Evolutionary conservation across 1,140 invertebrate species (phyloP).

Genomic region (Drosophila baimaii): DNA sequence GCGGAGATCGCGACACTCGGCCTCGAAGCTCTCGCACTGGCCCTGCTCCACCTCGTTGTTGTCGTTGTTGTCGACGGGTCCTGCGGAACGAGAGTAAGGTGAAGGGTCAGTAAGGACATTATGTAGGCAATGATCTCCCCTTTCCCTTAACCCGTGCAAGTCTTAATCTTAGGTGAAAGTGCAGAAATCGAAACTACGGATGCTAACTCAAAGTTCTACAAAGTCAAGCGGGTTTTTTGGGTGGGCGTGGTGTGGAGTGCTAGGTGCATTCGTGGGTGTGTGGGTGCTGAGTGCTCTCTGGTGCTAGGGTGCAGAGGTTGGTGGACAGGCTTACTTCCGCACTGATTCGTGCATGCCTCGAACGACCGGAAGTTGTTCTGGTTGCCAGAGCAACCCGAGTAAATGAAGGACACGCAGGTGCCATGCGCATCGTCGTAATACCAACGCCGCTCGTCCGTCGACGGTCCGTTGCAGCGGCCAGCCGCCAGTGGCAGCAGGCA

Average conservation of each 20-base stretch:
- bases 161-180: conserved; percentile 66
- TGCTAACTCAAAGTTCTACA: conserved; percentile 45
- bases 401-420: conserved; percentile 91
- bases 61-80: conserved; percentile 45
- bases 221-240: conserved; percentile 50
- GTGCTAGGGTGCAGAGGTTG: conserved; percentile 45
- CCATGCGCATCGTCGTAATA: conserved; percentile 91
- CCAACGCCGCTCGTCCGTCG: conserved; percentile 88
- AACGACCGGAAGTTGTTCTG: conserved; percentile 91
- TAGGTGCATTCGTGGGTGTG: conserved; percentile 40
- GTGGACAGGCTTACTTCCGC: conserved; percentile 85
- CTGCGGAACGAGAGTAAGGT: conserved; percentile 32
- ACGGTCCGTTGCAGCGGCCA: conserved; percentile 89
- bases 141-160: conserved; percentile 50
- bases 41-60: conserved; percentile 55
- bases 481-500: conserved; percentile 88
- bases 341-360: conserved; percentile 88
- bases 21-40: conserved; percentile 86
- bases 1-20: conserved; percentile 86
- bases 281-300: conserved; percentile 32
- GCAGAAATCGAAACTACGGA: conserved; percentile 39
- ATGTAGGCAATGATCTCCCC: neutral
- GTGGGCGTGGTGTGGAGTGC: conserved; percentile 31
- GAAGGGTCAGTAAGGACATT: neutral
- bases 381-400: conserved; percentile 92